Base-by-base conservation (phyloP, 30 jellyfish, hydroid and myxozoan species). In the Hydractinia echinata region DNA sequence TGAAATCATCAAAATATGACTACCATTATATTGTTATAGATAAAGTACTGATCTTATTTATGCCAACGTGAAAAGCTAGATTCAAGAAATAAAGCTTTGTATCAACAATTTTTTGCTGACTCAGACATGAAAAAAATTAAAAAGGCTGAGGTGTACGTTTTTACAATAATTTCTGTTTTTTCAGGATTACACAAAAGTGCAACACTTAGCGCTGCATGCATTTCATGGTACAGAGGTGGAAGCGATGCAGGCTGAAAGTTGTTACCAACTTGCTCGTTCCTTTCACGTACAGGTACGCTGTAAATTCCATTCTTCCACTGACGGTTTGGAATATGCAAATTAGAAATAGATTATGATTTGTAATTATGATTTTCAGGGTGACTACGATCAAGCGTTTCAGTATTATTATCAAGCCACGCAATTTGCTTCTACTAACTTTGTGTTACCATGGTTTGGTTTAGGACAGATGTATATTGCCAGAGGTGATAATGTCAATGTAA, bases 381-480 rank as follows among this genome's bases (percentile, higher is more conserved):
- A 91, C 67, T 86, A 91, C 60, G 98, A 91, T 55, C 96, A 87
- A 72, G 98, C 98, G 4, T 91, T 91, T 77, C 96, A 91, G 62
- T 91, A 91, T 67, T 91, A 91, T 68, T 91, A 91, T 72, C 98
- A 91, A 83, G 96, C 98, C 4, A 87, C 98, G 1, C 98, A 91
- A 87, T 91, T 91, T 51, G 93, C 98, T 55, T 87, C 98, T 11
- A 67, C 95, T n/a, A 91, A 88, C 13, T 91, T 86, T 64, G 96
- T 87, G 49, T 69, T 91, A 19, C 98, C 98, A 21, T 87, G 96
- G 96, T 91, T 86, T 87, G 98, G 98, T 19, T 88, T 91, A 16
- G 98, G 98, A 10, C 98, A 91, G 83, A 91, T 91, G 96, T 91
- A 91, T 73, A 91, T 91, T 11, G 96, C 96, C 30, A 83, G 98